Percentiles rank a stretch among this genome's conserved stretches.
These are phyloP conservation scores for Aphelocoma californica DNA, from an alignment of 2,797 vertebrate genomes.

Conservation along the genomic window DNA sequence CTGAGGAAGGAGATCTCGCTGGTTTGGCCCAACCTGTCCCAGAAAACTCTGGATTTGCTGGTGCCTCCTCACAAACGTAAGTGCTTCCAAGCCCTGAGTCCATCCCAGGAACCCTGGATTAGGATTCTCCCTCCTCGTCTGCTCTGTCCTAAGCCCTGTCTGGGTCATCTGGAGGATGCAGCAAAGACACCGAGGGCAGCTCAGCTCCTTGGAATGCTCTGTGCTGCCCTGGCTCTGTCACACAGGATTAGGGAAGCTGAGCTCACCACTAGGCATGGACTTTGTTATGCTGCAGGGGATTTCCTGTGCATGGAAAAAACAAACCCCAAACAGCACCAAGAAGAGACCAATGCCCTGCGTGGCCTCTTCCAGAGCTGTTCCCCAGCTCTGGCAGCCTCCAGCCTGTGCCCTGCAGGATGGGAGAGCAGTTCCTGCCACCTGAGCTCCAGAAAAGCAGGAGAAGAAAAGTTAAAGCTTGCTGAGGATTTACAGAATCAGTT, in stretches of 20 bases:
- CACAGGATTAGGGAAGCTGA: background rate
- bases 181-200: rapidly evolving
- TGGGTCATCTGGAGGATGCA: background rate
- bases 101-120: background rate
- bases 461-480: background rate
- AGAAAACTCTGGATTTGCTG: constrained; percentile 91
- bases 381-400: background rate
- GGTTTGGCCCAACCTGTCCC: constrained; percentile 92
- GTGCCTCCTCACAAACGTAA: constrained; percentile 95
- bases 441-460: background rate
- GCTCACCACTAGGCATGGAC: background rate
- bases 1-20: constrained; percentile 89
- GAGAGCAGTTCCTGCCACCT: background rate
- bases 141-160: background rate
- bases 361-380: background rate
- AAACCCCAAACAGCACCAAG: background rate
- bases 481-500: background rate
- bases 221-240: background rate
- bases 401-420: background rate
- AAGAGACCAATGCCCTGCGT: background rate
- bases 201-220: background rate
- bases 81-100: background rate
- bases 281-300: background rate
- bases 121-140: background rate
- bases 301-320: background rate